phyloP scores from a whole-genome alignment of 2,797 vertebrate genomes.

The Acipenser oxyrinchus region DNA sequence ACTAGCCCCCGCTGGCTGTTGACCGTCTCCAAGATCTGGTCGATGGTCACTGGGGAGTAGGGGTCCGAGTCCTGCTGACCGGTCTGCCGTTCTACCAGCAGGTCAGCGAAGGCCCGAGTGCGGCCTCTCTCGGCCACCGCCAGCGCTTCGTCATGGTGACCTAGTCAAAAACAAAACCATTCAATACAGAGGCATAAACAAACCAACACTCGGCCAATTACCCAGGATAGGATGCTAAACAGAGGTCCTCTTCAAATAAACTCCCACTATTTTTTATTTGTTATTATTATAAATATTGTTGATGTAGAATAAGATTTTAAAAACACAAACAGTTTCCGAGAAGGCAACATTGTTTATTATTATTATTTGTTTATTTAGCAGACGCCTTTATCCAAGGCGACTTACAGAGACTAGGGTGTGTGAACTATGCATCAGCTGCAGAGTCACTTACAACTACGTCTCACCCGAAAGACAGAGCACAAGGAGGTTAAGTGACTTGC shows the following conservation, averaged over 20 bases:
- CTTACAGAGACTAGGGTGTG: too few relatives aligned
- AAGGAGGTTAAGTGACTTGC: too few relatives aligned
- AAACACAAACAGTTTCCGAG: too few relatives aligned
- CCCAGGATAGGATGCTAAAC: neutral
- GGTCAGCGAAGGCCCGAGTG: constrained; percentile 63
- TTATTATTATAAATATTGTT: neutral
- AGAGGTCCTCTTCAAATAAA: too few relatives aligned
- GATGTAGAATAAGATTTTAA: too few relatives aligned
- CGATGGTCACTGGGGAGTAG: constrained; percentile 87
- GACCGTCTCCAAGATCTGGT: constrained; percentile 87
- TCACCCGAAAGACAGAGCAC: too few relatives aligned
- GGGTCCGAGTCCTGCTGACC: constrained; percentile 75
- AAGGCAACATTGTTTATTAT: too few relatives aligned
- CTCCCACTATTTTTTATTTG: too few relatives aligned
- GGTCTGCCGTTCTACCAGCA: constrained; percentile 67
- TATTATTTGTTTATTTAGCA: too few relatives aligned
- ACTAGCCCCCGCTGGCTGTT: constrained; percentile 87
- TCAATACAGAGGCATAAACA: neutral
- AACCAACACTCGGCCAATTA: neutral
- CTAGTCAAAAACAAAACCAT: constrained; percentile 27
- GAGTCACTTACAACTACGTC: too few relatives aligned
- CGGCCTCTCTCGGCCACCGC: constrained; percentile 66
- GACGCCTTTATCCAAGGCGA: too few relatives aligned
- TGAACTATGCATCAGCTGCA: too few relatives aligned
- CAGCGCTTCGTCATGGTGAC: constrained; percentile 74